Percentiles rank a stretch among this genome's conserved stretches.
phyloP scores from a whole-genome alignment of 2,797 vertebrate species.

The Dendrocincla fuliginosa region DNA sequence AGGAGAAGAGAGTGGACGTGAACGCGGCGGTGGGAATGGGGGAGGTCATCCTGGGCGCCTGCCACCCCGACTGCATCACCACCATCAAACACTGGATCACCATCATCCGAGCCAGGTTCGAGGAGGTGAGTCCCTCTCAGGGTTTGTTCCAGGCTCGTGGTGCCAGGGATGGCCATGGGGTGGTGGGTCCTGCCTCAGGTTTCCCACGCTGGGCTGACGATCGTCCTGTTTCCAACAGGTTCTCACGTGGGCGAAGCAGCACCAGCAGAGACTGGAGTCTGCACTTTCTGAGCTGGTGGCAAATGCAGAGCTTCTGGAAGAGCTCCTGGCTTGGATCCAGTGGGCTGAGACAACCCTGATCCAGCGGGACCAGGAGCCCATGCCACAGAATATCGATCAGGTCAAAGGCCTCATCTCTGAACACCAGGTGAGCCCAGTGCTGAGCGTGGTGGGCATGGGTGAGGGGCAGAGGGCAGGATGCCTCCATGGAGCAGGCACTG shows the following conservation, averaged over 20 bases:
- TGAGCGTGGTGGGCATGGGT: rapidly evolving
- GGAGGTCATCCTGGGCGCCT: conserved; percentile 89
- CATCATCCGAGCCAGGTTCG: conserved; percentile 95
- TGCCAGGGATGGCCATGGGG: rapidly evolving
- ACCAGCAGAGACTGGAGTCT: conserved; percentile 92
- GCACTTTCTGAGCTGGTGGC: conserved; percentile 91
- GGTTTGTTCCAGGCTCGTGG: rapidly evolving
- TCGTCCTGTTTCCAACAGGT: conserved; percentile 71
- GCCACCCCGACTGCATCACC: conserved; percentile 96
- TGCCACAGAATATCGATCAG: conserved; percentile 92
- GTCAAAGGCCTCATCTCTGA: conserved; percentile 92
- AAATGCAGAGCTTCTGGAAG: conserved; percentile 92
- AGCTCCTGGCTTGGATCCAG: conserved; percentile 95
- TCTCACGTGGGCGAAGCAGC: conserved; percentile 96
- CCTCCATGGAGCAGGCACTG: not conserved
- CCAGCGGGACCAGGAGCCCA: conserved; percentile 90
- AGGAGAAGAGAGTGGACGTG: conserved; percentile 91
- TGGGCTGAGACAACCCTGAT: conserved; percentile 93
- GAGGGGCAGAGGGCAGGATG: not conserved
- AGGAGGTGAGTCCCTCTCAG: conserved; percentile 83
- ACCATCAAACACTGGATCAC: conserved; percentile 99
- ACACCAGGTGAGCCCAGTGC: conserved; percentile 85
- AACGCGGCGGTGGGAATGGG: conserved; percentile 91
- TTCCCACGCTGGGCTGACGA: rapidly evolving
- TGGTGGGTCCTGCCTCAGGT: not conserved